Percentiles rank a stretch among this genome's conserved stretches.
phyloP scores from a whole-genome alignment of 2,888 invertebrate species.

The Phortica okadai region DNA sequence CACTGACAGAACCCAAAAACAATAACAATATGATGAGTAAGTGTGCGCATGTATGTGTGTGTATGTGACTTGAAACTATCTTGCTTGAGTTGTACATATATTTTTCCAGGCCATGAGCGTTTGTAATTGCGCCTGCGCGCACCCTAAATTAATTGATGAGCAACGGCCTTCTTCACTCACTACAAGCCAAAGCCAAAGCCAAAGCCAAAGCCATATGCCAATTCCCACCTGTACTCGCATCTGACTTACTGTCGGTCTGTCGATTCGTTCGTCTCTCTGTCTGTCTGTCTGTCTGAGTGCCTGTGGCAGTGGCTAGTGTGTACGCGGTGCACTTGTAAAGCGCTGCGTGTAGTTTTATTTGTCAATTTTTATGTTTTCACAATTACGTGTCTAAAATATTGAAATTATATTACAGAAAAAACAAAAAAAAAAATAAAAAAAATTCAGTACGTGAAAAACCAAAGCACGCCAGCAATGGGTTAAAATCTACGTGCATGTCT shows the following conservation, averaged over 20 bases:
- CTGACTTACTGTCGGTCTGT: too few species aligned
- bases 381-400: conserved; percentile 64
- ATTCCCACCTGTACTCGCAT: not conserved
- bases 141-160: not conserved
- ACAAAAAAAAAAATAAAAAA: not conserved
- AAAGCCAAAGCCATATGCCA: not conserved
- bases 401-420: not conserved
- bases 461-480: not conserved
- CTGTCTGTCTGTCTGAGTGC: not conserved
- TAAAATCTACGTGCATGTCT: not conserved
- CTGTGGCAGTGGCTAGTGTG: not conserved
- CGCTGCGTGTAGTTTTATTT: conserved; percentile 49
- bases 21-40: not conserved
- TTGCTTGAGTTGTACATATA: not conserved
- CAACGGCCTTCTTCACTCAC: not conserved
- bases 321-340: conserved; percentile 21
- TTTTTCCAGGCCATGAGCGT: conserved; percentile 4
- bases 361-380: conserved; percentile 68
- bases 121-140: conserved; percentile 3
- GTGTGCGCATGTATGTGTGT: conserved; percentile 4
- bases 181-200: not conserved
- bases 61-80: not conserved
- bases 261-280: not conserved
- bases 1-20: conserved; percentile 1
- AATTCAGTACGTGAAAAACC: not conserved